Conservation (phyloP, 2,888 invertebrate genomes). For the Chaetogeoica ovagalla region DNA sequence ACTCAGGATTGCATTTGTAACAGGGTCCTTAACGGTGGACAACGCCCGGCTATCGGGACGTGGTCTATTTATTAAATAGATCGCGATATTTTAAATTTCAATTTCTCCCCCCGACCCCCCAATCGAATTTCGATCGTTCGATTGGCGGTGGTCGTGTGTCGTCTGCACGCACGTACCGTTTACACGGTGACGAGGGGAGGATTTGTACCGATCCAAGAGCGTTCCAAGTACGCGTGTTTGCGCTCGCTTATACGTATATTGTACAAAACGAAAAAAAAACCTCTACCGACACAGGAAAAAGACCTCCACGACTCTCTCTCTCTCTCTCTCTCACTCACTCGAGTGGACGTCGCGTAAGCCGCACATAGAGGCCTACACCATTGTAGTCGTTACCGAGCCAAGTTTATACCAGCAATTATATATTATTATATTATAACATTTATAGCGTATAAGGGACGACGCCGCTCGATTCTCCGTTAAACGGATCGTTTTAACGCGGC, state of each 20-base stretch:
- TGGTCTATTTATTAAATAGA: too few relatives aligned
- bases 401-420: slow-evolving; percentile 48
- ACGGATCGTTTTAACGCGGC: slow-evolving; percentile 51
- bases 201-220: background rate
- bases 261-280: background rate
- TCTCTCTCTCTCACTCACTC: too few relatives aligned
- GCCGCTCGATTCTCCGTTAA: slow-evolving; percentile 34
- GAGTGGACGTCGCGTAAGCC: slow-evolving; percentile 34
- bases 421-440: background rate
- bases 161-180: slow-evolving; percentile 10
- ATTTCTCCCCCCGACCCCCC: too few relatives aligned
- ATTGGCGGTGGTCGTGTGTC: slow-evolving; percentile 17
- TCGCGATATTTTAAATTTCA: too few relatives aligned
- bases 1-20: too few relatives aligned
- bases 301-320: slow-evolving; percentile 16
- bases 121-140: background rate
- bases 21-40: too few relatives aligned
- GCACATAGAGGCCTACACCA: slow-evolving; percentile 27
- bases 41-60: too few relatives aligned
- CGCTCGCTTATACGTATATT: background rate
- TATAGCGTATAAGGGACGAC: slow-evolving; percentile 5
- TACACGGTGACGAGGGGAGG: background rate
- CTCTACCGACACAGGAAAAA: slow-evolving; percentile 7
- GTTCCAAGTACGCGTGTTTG: background rate
- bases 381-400: slow-evolving; percentile 31